These are phyloP conservation scores for Coenobita brevimanus DNA, from an alignment of 1,140 invertebrate species.

Conservation along the genomic window DNA sequence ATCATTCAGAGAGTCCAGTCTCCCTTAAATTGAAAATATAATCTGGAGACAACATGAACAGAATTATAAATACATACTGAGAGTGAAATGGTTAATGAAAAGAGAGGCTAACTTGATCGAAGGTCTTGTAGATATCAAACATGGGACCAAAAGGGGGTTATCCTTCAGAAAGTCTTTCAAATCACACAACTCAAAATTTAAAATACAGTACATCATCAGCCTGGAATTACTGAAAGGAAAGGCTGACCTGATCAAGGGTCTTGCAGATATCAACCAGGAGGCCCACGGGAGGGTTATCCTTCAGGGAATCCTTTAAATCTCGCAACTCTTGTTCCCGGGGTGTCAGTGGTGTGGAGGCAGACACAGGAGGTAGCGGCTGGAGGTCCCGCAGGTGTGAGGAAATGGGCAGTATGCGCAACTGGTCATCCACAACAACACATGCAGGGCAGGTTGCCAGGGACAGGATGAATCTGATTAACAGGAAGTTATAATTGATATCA, in stretches of 20 bases:
- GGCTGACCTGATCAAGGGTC: constrained; percentile 89
- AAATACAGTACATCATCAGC: too few relatives aligned
- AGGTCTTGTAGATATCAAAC: constrained; percentile 93
- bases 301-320: constrained; percentile 83
- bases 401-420: constrained; percentile 92
- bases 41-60: too few relatives aligned
- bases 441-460: constrained; percentile 90
- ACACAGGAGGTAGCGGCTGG: constrained; percentile 79
- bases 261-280: constrained; percentile 92
- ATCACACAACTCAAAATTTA: constrained; percentile 81
- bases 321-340: constrained; percentile 78
- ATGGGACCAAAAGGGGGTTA: constrained; percentile 90
- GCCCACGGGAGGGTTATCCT: constrained; percentile 93
- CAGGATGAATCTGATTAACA: constrained; percentile 90
- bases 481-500: too few relatives aligned
- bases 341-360: constrained; percentile 55
- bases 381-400: constrained; percentile 91
- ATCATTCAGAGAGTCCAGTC: too few relatives aligned
- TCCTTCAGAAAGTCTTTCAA: constrained; percentile 88
- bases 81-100: too few relatives aligned
- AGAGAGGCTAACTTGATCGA: constrained; percentile 87
- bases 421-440: constrained; percentile 95
- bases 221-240: not conserved
- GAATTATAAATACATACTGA: too few relatives aligned
- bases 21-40: too few relatives aligned